Base-by-base conservation (phyloP, 2,888 invertebrate species). In the Achlya flavicornis region DNA sequence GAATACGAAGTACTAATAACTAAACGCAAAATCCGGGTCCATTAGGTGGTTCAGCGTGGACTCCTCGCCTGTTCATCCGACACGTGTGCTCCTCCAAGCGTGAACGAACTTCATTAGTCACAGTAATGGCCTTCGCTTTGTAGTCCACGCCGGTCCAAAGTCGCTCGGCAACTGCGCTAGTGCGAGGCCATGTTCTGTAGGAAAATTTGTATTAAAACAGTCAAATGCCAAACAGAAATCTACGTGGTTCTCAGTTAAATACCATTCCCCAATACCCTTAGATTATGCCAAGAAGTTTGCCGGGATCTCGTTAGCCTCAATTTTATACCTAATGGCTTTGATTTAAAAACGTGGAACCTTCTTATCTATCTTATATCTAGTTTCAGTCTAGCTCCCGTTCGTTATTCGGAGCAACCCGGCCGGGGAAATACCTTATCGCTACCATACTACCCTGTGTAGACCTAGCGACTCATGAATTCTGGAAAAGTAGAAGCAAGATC, bases 141-240 rank as follows among this genome's bases (percentile, higher is more conserved):
- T 71, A 70, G 62, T 72, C 61, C 4, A 71, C 6, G 0, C 75
- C 75, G 0, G 73, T 96, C 98, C 98, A 98, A 0, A 98, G 93
- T 68, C 96, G 94, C 88, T 98, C 98, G 0, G 98, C 98, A 0
- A 96, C 95, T 0, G 97, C 97, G 64, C 96, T 95, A 0, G 97
- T 97, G 72, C 98, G 94, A 0, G 98, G 98, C 96, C 98, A 98
- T 7, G 97, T 94, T 70, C 96, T 90, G 69, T 2, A 64, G 63
- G 61, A 57, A 58, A 41, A 58, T 43, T 60, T 46, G 53, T 32
- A 12, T 26, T 16, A 58, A 5, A 12, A 41, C 60, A 38, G 43
- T 32, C 41, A 41, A 41, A 41, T 8, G 3, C 38, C 38, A 0
- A 26, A 7, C 38, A 38, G 38, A 7, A 10, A n/a, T 16, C 32